Conservation (phyloP, 2,888 invertebrate genomes). For the Andrena marginata region DNA sequence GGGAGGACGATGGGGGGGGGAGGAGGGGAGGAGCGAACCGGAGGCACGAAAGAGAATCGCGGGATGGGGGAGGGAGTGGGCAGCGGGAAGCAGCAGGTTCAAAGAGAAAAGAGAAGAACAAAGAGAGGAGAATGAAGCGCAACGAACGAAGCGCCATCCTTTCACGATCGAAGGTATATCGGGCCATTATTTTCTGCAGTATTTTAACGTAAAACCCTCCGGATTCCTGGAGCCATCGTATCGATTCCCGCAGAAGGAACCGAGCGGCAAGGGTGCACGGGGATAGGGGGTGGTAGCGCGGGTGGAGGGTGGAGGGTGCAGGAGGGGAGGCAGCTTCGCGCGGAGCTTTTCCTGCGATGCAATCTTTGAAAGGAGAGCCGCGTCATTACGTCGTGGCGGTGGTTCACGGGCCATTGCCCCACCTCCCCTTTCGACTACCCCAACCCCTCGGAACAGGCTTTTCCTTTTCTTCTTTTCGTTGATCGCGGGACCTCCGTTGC, state of each 20-base stretch:
- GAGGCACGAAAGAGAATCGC: constrained; percentile 9
- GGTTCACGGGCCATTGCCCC: constrained; percentile 85
- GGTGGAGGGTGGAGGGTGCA: constrained; percentile 42
- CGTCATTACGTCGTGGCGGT: constrained; percentile 84
- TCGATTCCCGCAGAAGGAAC: constrained; percentile 77
- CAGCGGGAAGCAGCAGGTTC: constrained; percentile 19
- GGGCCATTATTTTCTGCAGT: constrained; percentile 78
- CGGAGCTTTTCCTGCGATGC: constrained; percentile 84
- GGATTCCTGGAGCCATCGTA: constrained; percentile 81
- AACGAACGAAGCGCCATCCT: constrained; percentile 56
- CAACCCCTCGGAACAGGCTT: constrained; percentile 66
- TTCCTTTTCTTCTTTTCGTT: constrained; percentile 72
- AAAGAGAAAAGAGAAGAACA: constrained; percentile 25
- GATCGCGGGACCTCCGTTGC: constrained; percentile 60
- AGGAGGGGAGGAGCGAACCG: background rate
- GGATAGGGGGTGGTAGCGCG: constrained; percentile 62
- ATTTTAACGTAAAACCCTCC: constrained; percentile 81
- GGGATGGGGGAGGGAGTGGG: constrained; percentile 9
- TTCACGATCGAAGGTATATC: constrained; percentile 67
- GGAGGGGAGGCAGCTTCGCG: constrained; percentile 72
- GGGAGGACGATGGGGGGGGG: constrained; percentile 2
- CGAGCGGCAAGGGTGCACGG: constrained; percentile 51
- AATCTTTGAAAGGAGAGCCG: constrained; percentile 85
- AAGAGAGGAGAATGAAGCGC: constrained; percentile 30
- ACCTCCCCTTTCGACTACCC: constrained; percentile 71